phyloP scores from a whole-genome alignment of 2,113 vertebrate species.

The Semnornis frantzii region DNA sequence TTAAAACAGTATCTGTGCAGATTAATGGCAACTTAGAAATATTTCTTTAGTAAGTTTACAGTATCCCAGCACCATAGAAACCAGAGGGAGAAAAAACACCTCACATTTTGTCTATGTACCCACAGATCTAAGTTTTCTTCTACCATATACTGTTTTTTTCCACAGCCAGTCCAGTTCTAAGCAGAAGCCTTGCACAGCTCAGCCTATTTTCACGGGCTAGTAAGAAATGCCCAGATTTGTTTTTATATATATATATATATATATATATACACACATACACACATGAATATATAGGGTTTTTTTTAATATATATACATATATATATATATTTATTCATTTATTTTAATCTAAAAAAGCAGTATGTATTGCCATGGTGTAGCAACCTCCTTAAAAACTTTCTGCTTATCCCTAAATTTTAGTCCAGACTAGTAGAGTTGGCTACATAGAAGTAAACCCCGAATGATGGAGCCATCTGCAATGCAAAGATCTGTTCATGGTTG shows the following conservation, averaged over 20 bases:
- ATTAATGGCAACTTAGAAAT: neutral
- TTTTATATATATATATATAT: too few species aligned
- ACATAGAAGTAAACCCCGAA: neutral
- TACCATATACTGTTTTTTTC: neutral
- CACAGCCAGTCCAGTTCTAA: neutral
- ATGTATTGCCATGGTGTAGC: neutral
- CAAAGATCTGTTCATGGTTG: accelerated
- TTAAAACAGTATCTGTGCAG: constrained; percentile 2
- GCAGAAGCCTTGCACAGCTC: neutral
- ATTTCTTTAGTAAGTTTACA: neutral
- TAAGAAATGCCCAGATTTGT: neutral
- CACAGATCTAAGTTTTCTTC: neutral
- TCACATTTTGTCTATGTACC: neutral
- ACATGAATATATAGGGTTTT: too few species aligned
- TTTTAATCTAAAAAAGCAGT: neutral
- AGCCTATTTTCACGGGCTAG: neutral
- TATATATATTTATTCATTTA: neutral
- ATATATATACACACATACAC: too few species aligned
- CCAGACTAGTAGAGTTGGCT: neutral
- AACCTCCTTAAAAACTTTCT: neutral
- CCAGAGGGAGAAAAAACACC: neutral
- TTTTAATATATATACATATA: too few species aligned
- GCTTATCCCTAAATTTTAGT: neutral
- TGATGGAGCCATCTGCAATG: neutral
- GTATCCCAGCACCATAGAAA: neutral